Evolutionary conservation across 2,888 invertebrate genomes (phyloP).

Genomic region (Quadroppia sp.): DNA sequence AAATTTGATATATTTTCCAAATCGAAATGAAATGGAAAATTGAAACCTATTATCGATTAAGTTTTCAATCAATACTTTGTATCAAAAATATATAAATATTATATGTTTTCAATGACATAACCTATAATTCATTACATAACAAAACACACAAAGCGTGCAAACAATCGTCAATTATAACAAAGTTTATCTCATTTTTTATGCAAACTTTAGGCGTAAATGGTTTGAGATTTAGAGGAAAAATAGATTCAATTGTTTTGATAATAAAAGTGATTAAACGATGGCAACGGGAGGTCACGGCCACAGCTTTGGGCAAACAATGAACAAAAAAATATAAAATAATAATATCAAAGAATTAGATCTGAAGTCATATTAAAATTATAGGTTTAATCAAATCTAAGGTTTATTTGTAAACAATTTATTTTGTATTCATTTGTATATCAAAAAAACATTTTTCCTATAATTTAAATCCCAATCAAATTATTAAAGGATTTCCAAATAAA

Average conservation of each 20-base stretch:
- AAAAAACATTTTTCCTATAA: too few species aligned
- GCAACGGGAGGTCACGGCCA: not conserved
- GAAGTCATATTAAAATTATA: not conserved
- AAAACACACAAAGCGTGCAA: conserved; percentile 6
- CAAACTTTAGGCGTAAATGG: not conserved
- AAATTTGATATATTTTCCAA: too few species aligned
- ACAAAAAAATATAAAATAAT: not conserved
- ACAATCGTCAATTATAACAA: too few species aligned
- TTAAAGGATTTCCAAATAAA: too few species aligned
- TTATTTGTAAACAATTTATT: conserved; percentile 1
- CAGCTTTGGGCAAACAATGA: not conserved
- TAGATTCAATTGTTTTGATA: not conserved
- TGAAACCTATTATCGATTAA: too few species aligned
- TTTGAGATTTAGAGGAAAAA: not conserved
- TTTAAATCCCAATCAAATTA: too few species aligned
- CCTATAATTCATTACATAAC: too few species aligned
- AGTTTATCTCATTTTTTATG: too few species aligned
- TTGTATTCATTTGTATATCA: not conserved
- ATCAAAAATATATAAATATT: too few species aligned
- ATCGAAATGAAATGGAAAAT: too few species aligned
- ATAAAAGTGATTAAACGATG: conserved; percentile 1
- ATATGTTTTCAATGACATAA: too few species aligned
- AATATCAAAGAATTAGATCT: not conserved
- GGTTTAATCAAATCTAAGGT: not conserved
- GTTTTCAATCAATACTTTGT: too few species aligned